Evolutionary conservation across 2,888 invertebrate species (phyloP), one percentile per base, ranked within the genome.

Genomic region (Brachylomia viminalis): DNA sequence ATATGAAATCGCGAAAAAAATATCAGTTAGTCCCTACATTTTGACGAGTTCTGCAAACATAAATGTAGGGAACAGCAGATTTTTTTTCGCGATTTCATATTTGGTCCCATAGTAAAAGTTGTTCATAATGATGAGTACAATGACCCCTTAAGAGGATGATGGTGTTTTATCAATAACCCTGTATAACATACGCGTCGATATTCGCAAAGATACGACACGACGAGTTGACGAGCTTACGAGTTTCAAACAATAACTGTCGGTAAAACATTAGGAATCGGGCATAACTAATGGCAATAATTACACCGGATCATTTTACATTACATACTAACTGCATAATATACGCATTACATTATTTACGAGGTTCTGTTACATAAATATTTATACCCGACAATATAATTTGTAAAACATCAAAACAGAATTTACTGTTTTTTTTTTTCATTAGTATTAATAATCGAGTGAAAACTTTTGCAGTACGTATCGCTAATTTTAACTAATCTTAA

Each of bases 301-400:
- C 38, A 75, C 52, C 56, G 52, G 69, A 75, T 79, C 61, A 69
- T 73, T 65, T 83, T 75, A 75, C 83, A 82, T 70, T 67, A 70
- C 42, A 52, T 62, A 23, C 62, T 49, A 70, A 73, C 62, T 38
- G 47, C 17, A 70, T 70, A 73, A 64, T 67, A 64, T 58, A 38
- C 33, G 33, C 45, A 70, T 77, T 62, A 73, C 62, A 70, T 70
- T 86, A 79, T 72, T 75, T 45, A 77, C 49, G 47, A 82, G 66
- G 33, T 72, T 67, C 45, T 56, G 45, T 27, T 23, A 30, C 52
- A 73, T 73, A 33, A 10, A 74, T 72, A 82, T 86, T 70, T 33
- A 76, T 64, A 33, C 1, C 7, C 56, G 62, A 65, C 20, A 47
- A 52, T 71, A 54, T 38, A 75, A 70, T 59, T 76, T 59, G 27